Conservation (phyloP, 2,888 invertebrate species). For the Mantis religiosa region DNA sequence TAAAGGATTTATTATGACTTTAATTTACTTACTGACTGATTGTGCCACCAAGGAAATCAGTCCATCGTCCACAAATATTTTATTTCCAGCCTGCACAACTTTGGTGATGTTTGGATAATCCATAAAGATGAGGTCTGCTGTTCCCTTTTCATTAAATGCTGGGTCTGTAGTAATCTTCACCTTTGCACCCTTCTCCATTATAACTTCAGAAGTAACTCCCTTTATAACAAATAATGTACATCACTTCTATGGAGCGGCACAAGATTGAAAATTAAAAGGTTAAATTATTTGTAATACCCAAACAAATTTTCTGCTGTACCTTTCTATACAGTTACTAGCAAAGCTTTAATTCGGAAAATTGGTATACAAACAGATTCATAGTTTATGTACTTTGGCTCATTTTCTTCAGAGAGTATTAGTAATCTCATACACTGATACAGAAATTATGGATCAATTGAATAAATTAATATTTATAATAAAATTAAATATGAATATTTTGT, state of each 20-base stretch:
- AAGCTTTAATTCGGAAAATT: no score
- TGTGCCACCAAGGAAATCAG: slow-evolving; percentile 87
- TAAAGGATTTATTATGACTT: background rate
- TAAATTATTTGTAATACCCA: no score
- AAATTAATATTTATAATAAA: no score
- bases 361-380: no score
- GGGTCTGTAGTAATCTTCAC: slow-evolving; percentile 84
- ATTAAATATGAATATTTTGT: no score
- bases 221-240: background rate
- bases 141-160: slow-evolving; percentile 71
- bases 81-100: slow-evolving; percentile 79
- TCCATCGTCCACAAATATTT: slow-evolving; percentile 93
- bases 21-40: slow-evolving; percentile 53
- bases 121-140: slow-evolving; percentile 68
- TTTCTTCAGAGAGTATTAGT: no score
- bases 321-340: no score
- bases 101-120: slow-evolving; percentile 94
- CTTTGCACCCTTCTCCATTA: slow-evolving; percentile 74
- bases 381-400: no score
- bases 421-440: no score
- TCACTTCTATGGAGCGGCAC: background rate
- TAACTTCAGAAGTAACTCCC: slow-evolving; percentile 77
- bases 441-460: no score
- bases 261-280: background rate
- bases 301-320: background rate